Evolutionary conservation across 1,140 invertebrate genomes (phyloP), one percentile per base, ranked within the genome.

Genomic region (Mycetomoellerius zeteki): DNA sequence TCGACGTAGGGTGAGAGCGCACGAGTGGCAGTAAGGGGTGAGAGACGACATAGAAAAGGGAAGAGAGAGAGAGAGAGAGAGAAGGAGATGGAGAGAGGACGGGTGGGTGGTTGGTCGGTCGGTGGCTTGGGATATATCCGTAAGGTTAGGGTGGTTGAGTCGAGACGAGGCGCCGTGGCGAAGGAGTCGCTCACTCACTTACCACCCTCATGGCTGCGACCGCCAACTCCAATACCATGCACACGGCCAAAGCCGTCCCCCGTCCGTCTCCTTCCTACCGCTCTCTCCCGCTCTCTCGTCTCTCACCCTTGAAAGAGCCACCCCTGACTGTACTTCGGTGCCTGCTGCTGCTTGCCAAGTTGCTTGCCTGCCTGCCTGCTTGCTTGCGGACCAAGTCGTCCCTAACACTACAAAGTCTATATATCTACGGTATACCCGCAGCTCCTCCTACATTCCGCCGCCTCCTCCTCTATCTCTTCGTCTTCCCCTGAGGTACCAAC

Each of bases 101-200:
- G 75, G 10, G 72, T 50, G 86, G 81, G 82, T 56, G 43, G 86
- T 87, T 56, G 43, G 86, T 87, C 21, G 87, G 86, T 85, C 85
- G 86, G 85, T 85, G 86, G 88, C 87, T 87, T 67, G 85, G 86
- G 78, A 87, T 88, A 90, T 91, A 91, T 90, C 88, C 89, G 89
- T 87, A 88, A 88, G 88, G 87, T 88, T 84, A 86, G 86, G 86
- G 86, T 90, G 78, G 87, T 86, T 69, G 86, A 81, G 91, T 85
- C 47, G 90, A 89, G 86, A 90, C 87, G 89, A 91, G 91, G 91
- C 91, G 93, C 90, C 92, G 93, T 89, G 91, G 93, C 92, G 92
- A 94, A 94, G 93, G 94, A 94, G 94, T 94, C 93, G 93, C 93
- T 94, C 94, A 94, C 94, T 94, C 93, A 94, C 94, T 94, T 95